Base-by-base conservation (phyloP, 1,140 invertebrate genomes). In the Tetragonula clypearis region DNA sequence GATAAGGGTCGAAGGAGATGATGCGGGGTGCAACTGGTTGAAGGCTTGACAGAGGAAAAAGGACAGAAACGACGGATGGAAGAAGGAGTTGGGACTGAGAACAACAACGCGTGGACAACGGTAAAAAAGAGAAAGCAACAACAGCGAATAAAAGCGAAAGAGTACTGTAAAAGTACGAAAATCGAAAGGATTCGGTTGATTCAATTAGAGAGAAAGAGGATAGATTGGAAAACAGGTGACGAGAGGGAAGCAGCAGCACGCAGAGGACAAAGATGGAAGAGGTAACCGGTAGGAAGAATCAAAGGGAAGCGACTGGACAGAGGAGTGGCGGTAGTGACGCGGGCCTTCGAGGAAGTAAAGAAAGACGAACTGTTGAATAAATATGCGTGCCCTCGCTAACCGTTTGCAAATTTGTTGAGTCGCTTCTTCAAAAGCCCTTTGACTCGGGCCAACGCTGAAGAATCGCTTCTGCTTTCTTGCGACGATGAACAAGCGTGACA, bases 381-480 rank as follows among this genome's bases (percentile, higher is more conserved):
- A 90, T 90, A 90, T 86, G 82, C 82, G 79, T 88, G 82, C 82
- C 77, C 82, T 66, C 69, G 87, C 88, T 87, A 89, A 90, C 88
- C 89, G 86, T 89, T 89, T 86, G 89, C 89, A 90, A 90, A 90
- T 90, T 90, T 86, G 86, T 86, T 58, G 88, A 89, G 88, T 88
- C 79, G 82, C 86, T 65, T 71, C 66, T 66, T 87, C 72, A 53
- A 85, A 82, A 60, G 41, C 55, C 71, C 69, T 82, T 82, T 74
- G 79, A 82, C 79, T 60, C 56, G 23, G n/a, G 23, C 21, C 12
- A 53, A 30, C 71, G n/a, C 72, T 65, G 56, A 53, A 60, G n/a
- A 74, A 41, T 74, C 41, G 49, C 71, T 35, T 62, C 56, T 68
- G 23, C 68, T 49, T 49, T 11, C 55, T 15, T 35, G 69, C 14